Evolutionary conservation across 53 echinoderm and acorn worm genomes (phyloP).

Genomic region (Actinopyga echinites): DNA sequence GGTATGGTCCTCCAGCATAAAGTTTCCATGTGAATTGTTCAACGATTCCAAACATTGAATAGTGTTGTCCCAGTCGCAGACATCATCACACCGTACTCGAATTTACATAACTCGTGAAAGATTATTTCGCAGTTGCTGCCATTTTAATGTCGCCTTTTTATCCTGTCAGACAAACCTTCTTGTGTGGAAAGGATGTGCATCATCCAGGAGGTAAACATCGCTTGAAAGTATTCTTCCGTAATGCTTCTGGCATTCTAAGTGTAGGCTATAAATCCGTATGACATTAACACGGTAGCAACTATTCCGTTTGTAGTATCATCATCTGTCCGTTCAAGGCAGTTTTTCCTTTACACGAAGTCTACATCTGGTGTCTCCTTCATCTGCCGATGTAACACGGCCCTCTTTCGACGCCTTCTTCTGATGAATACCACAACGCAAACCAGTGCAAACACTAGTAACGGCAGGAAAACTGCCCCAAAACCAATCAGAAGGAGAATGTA

Average conservation of each 20-base stretch:
- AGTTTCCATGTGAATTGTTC: too few species aligned
- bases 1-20: too few species aligned
- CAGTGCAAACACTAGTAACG: constrained; percentile 75
- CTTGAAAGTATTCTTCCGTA: too few species aligned
- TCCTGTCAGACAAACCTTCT: not conserved
- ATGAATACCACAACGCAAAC: constrained; percentile 66
- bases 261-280: too few species aligned
- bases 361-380: constrained; percentile 38
- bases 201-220: too few species aligned
- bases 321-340: too few species aligned
- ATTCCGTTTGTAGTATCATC: too few species aligned
- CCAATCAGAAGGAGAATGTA: constrained; percentile 82
- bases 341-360: constrained; percentile 11
- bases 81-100: not conserved
- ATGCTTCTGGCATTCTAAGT: too few species aligned
- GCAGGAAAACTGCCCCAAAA: constrained; percentile 74
- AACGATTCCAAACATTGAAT: not conserved
- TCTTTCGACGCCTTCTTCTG: constrained; percentile 57
- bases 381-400: constrained; percentile 12
- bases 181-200: too few species aligned
- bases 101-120: constrained; percentile 3
- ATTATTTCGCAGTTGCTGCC: not conserved
- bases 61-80: not conserved
- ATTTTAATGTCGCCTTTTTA: constrained; percentile 9
- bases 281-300: too few species aligned